Conservation (phyloP, 1,140 invertebrate species). For the Anastatus disparis region DNA sequence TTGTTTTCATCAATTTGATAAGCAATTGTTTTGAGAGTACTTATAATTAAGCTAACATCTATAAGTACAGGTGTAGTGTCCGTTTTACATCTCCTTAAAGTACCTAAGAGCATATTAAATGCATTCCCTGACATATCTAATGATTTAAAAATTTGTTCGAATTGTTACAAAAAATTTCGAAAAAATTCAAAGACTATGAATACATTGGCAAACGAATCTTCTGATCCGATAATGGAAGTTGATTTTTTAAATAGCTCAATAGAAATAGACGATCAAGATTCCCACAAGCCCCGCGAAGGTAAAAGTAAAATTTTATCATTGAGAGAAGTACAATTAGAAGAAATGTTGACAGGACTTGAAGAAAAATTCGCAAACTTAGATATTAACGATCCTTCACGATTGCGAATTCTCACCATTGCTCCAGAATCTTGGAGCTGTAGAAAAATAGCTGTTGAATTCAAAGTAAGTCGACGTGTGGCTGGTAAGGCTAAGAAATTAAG, state of each 20-base stretch:
- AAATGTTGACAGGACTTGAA: neutral
- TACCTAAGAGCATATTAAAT: neutral
- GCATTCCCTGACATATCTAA: neutral
- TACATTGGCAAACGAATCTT: neutral
- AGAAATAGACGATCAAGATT: neutral
- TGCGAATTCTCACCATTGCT: too few species aligned
- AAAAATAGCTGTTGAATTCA: neutral
- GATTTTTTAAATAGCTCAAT: neutral
- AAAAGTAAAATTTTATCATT: neutral
- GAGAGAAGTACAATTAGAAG: neutral
- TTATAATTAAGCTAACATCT: neutral
- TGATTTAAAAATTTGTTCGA: neutral
- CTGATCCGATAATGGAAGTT: too few species aligned
- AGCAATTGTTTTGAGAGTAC: too few species aligned
- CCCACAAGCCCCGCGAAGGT: neutral
- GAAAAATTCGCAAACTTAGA: neutral
- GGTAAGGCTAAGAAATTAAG: neutral
- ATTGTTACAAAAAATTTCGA: neutral
- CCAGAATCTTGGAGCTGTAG: neutral
- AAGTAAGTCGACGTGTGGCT: neutral
- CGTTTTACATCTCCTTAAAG: too few species aligned
- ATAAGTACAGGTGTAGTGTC: too few species aligned
- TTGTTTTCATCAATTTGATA: too few species aligned
- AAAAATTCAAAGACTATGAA: neutral
- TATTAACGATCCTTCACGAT: neutral